Evolutionary conservation across 1,140 invertebrate genomes (phyloP).

Genomic region (Sycophila sp.): DNA sequence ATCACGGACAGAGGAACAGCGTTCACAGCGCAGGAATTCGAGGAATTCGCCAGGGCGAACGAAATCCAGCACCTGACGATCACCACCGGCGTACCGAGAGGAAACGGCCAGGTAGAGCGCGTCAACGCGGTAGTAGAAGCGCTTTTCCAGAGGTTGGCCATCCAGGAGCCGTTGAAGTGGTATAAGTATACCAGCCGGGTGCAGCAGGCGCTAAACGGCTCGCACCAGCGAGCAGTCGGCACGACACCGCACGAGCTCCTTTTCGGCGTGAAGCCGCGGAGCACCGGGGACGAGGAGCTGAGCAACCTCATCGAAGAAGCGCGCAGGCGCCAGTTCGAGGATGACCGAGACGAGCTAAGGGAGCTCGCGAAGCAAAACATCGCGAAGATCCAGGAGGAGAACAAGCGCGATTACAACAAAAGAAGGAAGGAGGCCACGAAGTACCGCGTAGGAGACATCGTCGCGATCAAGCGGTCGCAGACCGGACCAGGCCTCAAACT

Average conservation of each 20-base stretch:
- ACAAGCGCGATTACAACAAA: conserved; percentile 37
- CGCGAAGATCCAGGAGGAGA: conserved; percentile 47
- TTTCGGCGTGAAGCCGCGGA: conserved; percentile 7
- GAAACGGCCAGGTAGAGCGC: conserved; percentile 51
- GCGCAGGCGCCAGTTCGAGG: conserved; percentile 6
- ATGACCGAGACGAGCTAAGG: conserved; percentile 5
- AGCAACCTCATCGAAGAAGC: conserved; percentile 25
- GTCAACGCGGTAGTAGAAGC: conserved; percentile 45
- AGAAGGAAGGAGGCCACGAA: conserved; percentile 14
- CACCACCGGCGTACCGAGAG: conserved; percentile 48
- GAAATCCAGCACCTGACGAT: conserved; percentile 49
- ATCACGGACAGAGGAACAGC: conserved; percentile 35
- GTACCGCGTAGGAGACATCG: conserved; percentile 44
- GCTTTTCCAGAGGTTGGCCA: conserved; percentile 43
- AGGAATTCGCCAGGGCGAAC: too few species aligned
- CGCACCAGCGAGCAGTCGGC: conserved; percentile 36
- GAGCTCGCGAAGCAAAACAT: not conserved
- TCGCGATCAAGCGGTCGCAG: conserved; percentile 44
- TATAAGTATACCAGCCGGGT: conserved; percentile 47
- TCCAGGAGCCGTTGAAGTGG: conserved; percentile 49
- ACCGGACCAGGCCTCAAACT: conserved; percentile 40
- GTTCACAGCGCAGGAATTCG: conserved; percentile 46
- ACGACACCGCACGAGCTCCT: conserved; percentile 32
- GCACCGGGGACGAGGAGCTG: conserved; percentile 1
- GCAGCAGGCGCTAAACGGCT: conserved; percentile 50